A percentile compares a stretch with the other conserved stretches of the same genome.
These are phyloP conservation scores for Oligia latruncula DNA, from an alignment of 2,888 invertebrate genomes.

Conservation along the genomic window DNA sequence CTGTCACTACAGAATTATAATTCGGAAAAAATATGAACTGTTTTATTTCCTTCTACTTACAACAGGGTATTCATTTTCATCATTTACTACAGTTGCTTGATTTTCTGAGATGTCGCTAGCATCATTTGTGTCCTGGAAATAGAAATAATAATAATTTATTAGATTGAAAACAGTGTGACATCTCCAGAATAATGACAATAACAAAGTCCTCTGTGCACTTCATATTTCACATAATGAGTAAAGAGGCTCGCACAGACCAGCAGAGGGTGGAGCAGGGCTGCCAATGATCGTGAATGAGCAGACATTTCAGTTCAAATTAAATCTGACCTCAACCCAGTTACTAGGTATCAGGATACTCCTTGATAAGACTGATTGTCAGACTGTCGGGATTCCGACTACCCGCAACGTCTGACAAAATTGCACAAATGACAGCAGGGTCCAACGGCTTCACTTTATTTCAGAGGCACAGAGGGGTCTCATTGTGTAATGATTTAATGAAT, in stretches of 20 bases:
- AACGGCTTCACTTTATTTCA: neutral
- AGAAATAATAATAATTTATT: neutral
- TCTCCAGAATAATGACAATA: neutral
- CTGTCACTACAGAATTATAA: no score
- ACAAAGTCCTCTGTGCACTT: no score
- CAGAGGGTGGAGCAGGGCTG: neutral
- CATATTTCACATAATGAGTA: neutral
- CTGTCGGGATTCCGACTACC: neutral
- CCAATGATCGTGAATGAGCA: no score
- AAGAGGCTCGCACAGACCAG: neutral
- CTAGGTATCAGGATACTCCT: neutral
- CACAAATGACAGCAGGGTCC: neutral
- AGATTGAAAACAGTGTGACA: no score
- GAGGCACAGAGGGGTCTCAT: neutral
- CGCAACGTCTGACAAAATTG: neutral
- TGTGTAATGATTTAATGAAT: no score
- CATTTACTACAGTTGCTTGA: neutral
- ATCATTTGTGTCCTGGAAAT: constrained; percentile 1
- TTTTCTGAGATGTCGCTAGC: neutral
- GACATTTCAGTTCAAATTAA: no score
- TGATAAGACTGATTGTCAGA: neutral
- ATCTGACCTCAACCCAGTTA: neutral
- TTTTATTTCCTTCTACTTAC: constrained; percentile 33
- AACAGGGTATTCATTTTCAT: constrained; percentile 22
- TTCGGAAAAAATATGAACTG: no score